A percentile compares a stretch with the other conserved stretches of the same genome.
Conservation (phyloP, 1,140 invertebrate species). For the Diorhabda elongata region DNA sequence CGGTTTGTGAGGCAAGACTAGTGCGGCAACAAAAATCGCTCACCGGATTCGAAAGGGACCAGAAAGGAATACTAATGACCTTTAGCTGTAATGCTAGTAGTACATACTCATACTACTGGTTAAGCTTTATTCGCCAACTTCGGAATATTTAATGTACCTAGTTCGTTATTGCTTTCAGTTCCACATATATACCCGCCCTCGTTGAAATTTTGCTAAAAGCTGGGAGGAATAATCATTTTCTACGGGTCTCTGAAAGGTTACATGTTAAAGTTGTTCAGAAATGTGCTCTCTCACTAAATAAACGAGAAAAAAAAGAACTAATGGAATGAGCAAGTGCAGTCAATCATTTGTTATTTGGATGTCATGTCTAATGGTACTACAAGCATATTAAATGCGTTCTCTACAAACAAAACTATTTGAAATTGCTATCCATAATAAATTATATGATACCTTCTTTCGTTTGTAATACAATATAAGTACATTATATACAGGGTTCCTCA, state of each 20-base stretch:
- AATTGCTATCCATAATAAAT: too few species aligned
- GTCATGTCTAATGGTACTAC: too few species aligned
- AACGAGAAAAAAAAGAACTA: too few species aligned
- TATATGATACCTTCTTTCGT: too few species aligned
- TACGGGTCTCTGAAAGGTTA: background rate
- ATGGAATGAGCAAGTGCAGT: too few species aligned
- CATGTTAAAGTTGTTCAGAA: background rate
- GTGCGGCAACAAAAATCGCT: constrained; percentile 6
- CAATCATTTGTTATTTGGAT: too few species aligned
- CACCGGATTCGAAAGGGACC: background rate
- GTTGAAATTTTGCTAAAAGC: background rate
- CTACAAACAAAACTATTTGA: too few species aligned
- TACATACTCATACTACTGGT: background rate
- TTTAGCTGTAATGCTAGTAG: background rate
- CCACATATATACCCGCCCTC: background rate
- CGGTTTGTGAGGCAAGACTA: background rate
- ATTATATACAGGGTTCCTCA: too few species aligned
- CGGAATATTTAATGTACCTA: constrained; percentile 9
- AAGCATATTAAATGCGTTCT: too few species aligned
- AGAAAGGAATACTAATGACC: constrained; percentile 8
- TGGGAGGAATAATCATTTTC: background rate
- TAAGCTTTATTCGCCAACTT: background rate
- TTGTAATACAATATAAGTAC: too few species aligned
- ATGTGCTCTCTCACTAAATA: too few species aligned
- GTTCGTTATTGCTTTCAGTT: constrained; percentile 1